These are phyloP conservation scores for Cheilosia variabilis DNA, from an alignment of 2,888 invertebrate species.

Conservation along the genomic window DNA sequence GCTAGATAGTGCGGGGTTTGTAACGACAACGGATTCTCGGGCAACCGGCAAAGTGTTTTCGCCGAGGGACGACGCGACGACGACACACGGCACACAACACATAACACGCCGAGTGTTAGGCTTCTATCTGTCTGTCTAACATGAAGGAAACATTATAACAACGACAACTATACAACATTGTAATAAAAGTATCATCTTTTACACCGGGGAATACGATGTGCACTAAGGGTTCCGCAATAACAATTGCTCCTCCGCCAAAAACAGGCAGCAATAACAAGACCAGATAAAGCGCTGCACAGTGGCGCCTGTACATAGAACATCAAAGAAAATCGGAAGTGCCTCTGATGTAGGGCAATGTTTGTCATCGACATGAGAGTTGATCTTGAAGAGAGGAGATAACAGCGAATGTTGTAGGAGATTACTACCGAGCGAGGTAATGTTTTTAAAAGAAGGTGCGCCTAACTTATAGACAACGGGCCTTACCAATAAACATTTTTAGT, in stretches of 20 bases:
- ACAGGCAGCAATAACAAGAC: slow-evolving; percentile 30
- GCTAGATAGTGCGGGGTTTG: slow-evolving; percentile 21
- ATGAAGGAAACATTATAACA: slow-evolving; percentile 69
- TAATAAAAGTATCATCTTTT: slow-evolving; percentile 64
- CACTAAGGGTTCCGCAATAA: slow-evolving; percentile 41
- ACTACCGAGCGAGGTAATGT: too few species aligned
- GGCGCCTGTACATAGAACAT: slow-evolving; percentile 11
- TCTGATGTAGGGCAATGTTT: too few species aligned
- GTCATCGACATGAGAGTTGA: too few species aligned
- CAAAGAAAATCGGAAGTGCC: neutral
- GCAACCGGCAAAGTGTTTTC: slow-evolving; percentile 65
- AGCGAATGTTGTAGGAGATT: too few species aligned
- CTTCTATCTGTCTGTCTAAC: slow-evolving; percentile 68
- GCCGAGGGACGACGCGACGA: slow-evolving; percentile 56
- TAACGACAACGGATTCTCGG: slow-evolving; percentile 37
- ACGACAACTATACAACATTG: slow-evolving; percentile 37
- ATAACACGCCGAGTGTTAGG: slow-evolving; percentile 43
- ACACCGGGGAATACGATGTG: slow-evolving; percentile 22
- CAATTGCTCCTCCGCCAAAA: slow-evolving; percentile 39
- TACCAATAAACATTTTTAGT: too few species aligned
- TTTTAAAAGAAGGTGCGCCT: too few species aligned
- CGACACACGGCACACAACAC: slow-evolving; percentile 37
- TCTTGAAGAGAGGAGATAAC: too few species aligned
- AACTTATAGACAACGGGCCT: too few species aligned
- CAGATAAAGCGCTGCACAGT: slow-evolving; percentile 30